phyloP scores from a whole-genome alignment of 2,113 vertebrate genomes.

The Scalopus aquaticus region DNA sequence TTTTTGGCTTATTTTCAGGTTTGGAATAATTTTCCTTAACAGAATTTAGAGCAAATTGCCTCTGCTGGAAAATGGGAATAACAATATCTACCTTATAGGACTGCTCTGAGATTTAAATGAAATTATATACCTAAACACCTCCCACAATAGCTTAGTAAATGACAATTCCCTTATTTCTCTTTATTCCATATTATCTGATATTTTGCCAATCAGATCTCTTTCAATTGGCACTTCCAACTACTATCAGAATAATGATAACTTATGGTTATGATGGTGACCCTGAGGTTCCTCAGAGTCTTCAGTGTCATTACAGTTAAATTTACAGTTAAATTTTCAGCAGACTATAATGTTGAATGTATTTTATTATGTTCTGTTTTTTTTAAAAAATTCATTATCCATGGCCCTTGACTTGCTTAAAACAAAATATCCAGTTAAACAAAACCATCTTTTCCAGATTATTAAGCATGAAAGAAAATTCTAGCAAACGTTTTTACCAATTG shows the following conservation, averaged over 20 bases:
- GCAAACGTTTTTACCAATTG: not conserved
- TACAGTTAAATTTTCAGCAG: not conserved
- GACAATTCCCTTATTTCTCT: not conserved
- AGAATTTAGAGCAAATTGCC: not conserved
- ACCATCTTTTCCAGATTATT: slow-evolving; percentile 53
- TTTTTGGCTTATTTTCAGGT: not conserved
- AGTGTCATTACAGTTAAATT: not conserved
- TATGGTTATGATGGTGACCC: not conserved
- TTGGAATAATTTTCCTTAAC: not conserved
- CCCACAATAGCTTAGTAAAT: not conserved
- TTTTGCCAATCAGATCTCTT: slow-evolving; percentile 24
- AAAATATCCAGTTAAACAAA: slow-evolving; percentile 57
- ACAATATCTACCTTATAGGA: not conserved
- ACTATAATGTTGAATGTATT: not conserved
- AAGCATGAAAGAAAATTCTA: slow-evolving; percentile 48
- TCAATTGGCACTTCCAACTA: not conserved
- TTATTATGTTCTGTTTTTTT: not conserved
- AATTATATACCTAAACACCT: not conserved
- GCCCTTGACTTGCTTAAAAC: slow-evolving; percentile 10
- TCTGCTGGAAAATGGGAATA: not conserved
- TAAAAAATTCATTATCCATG: not conserved
- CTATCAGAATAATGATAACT: slow-evolving; percentile 48
- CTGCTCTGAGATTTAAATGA: not conserved
- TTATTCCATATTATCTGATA: not conserved
- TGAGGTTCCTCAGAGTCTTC: not conserved